Evolutionary conservation across 2,888 invertebrate genomes (phyloP), one percentile per base, ranked within the genome.

Genomic region (Lepidochrysops patricia): DNA sequence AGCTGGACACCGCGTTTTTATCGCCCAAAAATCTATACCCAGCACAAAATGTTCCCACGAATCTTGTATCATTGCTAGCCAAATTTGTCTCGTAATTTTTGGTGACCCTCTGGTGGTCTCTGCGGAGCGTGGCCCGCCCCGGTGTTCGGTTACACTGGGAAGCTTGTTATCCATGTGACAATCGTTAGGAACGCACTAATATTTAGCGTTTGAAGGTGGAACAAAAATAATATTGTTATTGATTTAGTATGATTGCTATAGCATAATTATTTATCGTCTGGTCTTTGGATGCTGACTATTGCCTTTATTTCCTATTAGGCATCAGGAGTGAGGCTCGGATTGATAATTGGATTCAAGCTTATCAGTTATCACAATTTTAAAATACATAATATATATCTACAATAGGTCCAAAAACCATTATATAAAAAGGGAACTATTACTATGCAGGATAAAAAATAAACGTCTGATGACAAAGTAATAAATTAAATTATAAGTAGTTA

Each of bases 121-220:
- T 59, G 60, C 54, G 67, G 60, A 80, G 66, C 67, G 68, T 65
- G 66, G 57, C 64, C 64, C 60, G 61, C 67, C 68, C 68, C 34
- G 63, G 79, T 84, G 72, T 87, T 79, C 68, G 70, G 73, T 87
- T 85, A 76, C 86, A 73, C 76, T 87, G 86, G 83, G 87, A 86
- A 85, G 79, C 76, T 69, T 60, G 63, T 62, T 67, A 68, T 74
- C 68, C 72, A 72, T 74, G 67, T 62, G 67, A 67, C 68, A 67
- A 72, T 69, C 71, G 61, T 64, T 57, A 63, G 61, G 57, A 32
- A 32, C 13, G 15, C 19, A 25, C 50, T 50, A n/a, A 9, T 3
- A 19, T 13, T 54, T 9, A 32, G 15, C 19, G 9, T 54, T 12
- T 54, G 29, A 32, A 54, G 54, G 49, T 26, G 26, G 5, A 50